Percentiles rank a stretch among this genome's conserved stretches.
Conservation (phyloP, 2,888 invertebrate genomes). For the Drosophila peninsularis region DNA sequence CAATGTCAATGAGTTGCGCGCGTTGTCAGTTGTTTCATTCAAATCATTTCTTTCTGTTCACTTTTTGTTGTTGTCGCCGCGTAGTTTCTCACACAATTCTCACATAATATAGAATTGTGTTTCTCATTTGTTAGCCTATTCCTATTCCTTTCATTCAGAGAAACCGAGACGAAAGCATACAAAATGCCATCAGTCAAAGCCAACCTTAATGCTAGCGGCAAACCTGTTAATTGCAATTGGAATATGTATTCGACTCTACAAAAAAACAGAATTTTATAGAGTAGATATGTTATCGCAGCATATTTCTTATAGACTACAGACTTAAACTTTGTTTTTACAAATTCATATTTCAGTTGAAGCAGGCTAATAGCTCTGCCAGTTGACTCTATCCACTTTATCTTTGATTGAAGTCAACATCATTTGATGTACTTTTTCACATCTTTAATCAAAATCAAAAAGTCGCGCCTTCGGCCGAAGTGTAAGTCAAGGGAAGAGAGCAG, state of each 20-base stretch:
- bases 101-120: slow-evolving; percentile 74
- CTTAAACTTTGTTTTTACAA: neutral
- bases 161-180: slow-evolving; percentile 28
- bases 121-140: slow-evolving; percentile 55
- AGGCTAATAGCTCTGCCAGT: neutral
- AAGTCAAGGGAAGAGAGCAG: slow-evolving; percentile 38
- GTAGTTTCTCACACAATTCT: slow-evolving; percentile 65
- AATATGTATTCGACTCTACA: neutral
- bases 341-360: neutral
- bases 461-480: slow-evolving; percentile 27
- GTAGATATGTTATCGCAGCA: neutral
- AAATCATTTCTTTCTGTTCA: slow-evolving; percentile 45
- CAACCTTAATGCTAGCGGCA: neutral
- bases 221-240: slow-evolving; percentile 12
- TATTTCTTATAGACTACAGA: neutral
- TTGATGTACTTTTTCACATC: neutral
- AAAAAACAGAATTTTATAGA: neutral
- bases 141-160: slow-evolving; percentile 25
- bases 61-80: slow-evolving; percentile 10
- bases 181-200: slow-evolving; percentile 29
- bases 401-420: slow-evolving; percentile 1
- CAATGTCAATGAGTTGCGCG: slow-evolving; percentile 75
- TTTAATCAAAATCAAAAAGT: slow-evolving; percentile 31
- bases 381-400: too few relatives aligned
- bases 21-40: slow-evolving; percentile 56